Evolutionary conservation across 2,113 vertebrate genomes (phyloP).

Genomic region (Struthio camelus): DNA sequence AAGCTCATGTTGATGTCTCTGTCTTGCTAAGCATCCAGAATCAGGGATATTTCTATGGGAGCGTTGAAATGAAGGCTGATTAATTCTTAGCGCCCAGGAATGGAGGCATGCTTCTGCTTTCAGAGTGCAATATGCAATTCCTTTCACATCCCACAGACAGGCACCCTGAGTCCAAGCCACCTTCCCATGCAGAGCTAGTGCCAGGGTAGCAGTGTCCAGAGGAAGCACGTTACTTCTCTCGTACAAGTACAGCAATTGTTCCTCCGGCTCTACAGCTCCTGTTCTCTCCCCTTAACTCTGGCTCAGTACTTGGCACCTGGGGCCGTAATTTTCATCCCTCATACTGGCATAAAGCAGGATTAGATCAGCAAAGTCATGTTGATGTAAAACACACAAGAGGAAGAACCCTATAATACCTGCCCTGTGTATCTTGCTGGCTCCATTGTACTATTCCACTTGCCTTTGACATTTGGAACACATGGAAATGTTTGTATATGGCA

Average conservation of each 20-base stretch:
- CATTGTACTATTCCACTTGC: background rate
- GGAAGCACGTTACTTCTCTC: background rate
- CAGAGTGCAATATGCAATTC: rapidly evolving
- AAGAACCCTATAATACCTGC: background rate
- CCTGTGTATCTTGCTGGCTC: background rate
- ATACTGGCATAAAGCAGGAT: background rate
- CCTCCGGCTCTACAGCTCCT: rapidly evolving
- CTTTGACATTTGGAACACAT: background rate
- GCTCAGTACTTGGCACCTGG: background rate
- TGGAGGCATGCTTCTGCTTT: background rate
- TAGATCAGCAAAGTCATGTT: background rate
- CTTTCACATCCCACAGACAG: background rate
- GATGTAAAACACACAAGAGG: background rate
- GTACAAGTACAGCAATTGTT: background rate
- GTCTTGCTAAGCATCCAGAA: background rate
- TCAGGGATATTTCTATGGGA: rapidly evolving
- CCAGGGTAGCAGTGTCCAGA: rapidly evolving
- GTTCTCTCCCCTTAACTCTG: background rate
- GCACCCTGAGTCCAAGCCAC: background rate
- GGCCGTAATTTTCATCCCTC: background rate
- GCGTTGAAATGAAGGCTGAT: background rate
- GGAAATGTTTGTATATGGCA: background rate
- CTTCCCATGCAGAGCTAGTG: rapidly evolving
- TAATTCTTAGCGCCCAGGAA: background rate
- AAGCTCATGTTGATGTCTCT: background rate